These are phyloP conservation scores for Pyralis farinalis DNA, from an alignment of 2,888 invertebrate species.

Conservation along the genomic window DNA sequence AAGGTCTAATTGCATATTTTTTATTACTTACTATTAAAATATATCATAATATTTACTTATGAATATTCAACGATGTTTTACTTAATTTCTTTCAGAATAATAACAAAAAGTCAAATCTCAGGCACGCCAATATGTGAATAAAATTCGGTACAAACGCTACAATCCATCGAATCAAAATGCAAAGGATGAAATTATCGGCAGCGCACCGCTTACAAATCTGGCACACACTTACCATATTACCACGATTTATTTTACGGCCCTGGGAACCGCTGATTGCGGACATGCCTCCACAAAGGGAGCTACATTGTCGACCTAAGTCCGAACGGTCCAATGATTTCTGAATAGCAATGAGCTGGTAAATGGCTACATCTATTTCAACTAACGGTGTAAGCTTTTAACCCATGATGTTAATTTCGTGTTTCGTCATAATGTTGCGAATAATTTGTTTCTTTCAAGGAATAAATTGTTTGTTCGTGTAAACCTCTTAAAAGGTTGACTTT, in stretches of 20 bases:
- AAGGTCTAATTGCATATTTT: no score
- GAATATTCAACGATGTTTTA: no score
- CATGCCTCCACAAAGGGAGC: conserved; percentile 18
- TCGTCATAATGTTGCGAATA: background rate
- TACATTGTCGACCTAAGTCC: conserved; percentile 33
- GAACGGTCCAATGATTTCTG: conserved; percentile 37
- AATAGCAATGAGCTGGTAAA: conserved; percentile 34
- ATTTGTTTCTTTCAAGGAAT: background rate
- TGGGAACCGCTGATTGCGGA: conserved; percentile 47
- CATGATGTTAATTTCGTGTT: background rate
- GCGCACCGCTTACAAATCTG: conserved; percentile 44
- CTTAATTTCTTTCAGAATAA: no score
- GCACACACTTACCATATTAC: conserved; percentile 53
- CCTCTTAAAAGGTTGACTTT: no score
- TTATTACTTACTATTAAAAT: no score
- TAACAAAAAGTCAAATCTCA: no score
- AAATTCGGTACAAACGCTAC: conserved; percentile 37
- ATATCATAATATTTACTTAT: no score
- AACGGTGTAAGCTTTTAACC: conserved; percentile 9
- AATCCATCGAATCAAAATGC: conserved; percentile 46
- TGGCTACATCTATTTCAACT: conserved; percentile 17
- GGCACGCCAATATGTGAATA: no score
- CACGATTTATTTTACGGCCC: conserved; percentile 50
- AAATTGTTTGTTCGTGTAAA: background rate
- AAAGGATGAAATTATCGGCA: conserved; percentile 55